Conservation (phyloP, 1,140 invertebrate genomes). For the Euwallacea fornicatus region DNA sequence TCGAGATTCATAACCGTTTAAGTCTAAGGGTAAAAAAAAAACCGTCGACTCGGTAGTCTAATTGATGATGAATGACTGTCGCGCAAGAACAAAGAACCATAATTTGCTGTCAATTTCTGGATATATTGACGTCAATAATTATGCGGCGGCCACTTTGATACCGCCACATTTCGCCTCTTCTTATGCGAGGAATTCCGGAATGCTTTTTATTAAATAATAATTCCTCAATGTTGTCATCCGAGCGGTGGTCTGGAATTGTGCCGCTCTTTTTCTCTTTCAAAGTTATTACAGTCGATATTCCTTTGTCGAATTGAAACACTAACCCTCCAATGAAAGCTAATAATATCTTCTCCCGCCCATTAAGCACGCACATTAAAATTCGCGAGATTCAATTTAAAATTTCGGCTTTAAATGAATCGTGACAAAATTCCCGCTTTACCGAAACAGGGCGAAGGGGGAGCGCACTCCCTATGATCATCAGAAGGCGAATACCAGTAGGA, state of each 20-base stretch:
- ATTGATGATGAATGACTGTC: slow-evolving; percentile 53
- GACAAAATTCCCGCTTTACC: slow-evolving; percentile 32
- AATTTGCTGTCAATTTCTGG: slow-evolving; percentile 55
- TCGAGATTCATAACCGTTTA: slow-evolving; percentile 50
- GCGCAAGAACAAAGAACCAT: slow-evolving; percentile 52
- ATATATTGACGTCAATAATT: slow-evolving; percentile 53
- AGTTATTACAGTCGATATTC: not conserved
- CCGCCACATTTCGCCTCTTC: slow-evolving; percentile 37
- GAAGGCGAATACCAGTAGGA: slow-evolving; percentile 32
- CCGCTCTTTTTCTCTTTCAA: slow-evolving; percentile 1
- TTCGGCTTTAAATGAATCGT: slow-evolving; percentile 38
- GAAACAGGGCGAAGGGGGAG: slow-evolving; percentile 32
- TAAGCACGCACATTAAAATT: slow-evolving; percentile 39
- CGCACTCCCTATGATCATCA: not conserved
- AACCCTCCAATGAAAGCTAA: slow-evolving; percentile 24
- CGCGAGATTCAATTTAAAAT: slow-evolving; percentile 39
- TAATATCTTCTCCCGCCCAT: slow-evolving; percentile 18
- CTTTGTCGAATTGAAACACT: slow-evolving; percentile 16
- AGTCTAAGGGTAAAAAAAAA: slow-evolving; percentile 40
- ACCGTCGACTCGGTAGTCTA: slow-evolving; percentile 44
- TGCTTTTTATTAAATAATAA: slow-evolving; percentile 39
- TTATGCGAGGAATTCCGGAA: slow-evolving; percentile 32
- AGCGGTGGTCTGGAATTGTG: slow-evolving; percentile 34
- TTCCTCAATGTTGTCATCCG: slow-evolving; percentile 39
- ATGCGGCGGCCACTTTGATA: slow-evolving; percentile 49